A percentile compares a stretch with the other conserved stretches of the same genome.
These are phyloP conservation scores for Apodemia duryi DNA, from an alignment of 2,888 invertebrate genomes.

Conservation along the genomic window DNA sequence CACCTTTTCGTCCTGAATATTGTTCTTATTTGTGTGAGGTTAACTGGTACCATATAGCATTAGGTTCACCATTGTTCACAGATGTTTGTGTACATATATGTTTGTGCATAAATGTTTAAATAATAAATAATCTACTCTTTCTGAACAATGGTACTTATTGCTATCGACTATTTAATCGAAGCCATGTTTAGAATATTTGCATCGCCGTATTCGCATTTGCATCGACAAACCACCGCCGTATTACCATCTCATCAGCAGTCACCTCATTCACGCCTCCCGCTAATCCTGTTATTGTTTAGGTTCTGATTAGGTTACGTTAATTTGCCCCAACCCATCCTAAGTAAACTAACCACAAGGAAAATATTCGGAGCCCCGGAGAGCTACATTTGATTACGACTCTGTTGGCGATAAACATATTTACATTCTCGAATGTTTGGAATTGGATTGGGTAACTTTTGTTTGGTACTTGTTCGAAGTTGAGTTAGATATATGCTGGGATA, in stretches of 20 bases:
- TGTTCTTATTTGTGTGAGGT: no score
- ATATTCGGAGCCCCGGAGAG: neutral
- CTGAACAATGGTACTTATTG: no score
- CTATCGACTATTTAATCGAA: no score
- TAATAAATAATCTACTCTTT: no score
- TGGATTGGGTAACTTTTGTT: neutral
- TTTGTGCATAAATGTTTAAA: no score
- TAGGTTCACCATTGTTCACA: no score
- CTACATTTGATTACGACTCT: constrained; percentile 22
- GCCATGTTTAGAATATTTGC: no score
- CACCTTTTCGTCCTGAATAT: no score
- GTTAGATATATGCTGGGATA: no score
- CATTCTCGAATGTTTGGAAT: constrained; percentile 3
- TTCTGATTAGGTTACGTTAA: constrained; percentile 39
- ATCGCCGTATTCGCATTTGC: no score
- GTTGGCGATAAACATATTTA: constrained; percentile 14
- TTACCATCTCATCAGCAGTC: constrained; percentile 2
- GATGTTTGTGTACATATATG: no score
- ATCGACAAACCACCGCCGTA: neutral
- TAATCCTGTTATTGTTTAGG: constrained; percentile 46
- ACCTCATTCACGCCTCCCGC: constrained; percentile 17
- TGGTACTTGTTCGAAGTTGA: neutral
- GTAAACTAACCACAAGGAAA: constrained; percentile 38
- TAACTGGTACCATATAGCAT: no score
- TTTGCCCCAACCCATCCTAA: constrained; percentile 39